Evolutionary conservation across 2,888 invertebrate genomes (phyloP).

Genomic region (Lithophane semibrunnea): DNA sequence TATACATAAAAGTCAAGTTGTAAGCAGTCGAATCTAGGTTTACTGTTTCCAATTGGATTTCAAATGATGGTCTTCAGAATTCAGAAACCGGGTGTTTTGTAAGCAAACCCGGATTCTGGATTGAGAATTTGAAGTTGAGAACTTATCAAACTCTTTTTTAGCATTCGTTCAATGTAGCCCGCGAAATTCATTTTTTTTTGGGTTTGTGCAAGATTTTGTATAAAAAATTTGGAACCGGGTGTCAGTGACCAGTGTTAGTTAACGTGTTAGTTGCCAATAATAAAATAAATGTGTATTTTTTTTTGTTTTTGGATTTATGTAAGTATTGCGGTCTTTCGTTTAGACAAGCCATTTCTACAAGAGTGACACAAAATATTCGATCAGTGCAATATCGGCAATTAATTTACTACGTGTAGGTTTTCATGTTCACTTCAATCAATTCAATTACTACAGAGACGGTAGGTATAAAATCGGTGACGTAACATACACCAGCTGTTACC

Average conservation of each 20-base stretch:
- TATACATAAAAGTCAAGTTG: background rate
- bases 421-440: conserved; percentile 3
- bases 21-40: background rate
- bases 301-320: background rate
- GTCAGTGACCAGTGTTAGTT: background rate
- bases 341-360: background rate
- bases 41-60: background rate
- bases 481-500: background rate
- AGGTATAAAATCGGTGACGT: conserved; percentile 13
- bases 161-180: background rate
- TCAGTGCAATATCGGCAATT: background rate
- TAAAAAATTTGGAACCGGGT: background rate
- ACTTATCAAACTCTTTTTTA: background rate
- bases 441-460: conserved; percentile 17
- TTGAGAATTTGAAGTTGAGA: background rate
- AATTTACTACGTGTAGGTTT: conserved; percentile 22
- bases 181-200: background rate
- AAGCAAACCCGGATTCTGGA: background rate
- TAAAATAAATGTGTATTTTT: background rate
- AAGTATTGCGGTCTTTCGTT: background rate
- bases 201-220: background rate
- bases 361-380: background rate
- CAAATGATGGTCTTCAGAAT: background rate
- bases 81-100: background rate
- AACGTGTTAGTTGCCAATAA: background rate